These are phyloP conservation scores for Chymomyza caudatula DNA, from an alignment of 2,888 invertebrate species.

Conservation along the genomic window DNA sequence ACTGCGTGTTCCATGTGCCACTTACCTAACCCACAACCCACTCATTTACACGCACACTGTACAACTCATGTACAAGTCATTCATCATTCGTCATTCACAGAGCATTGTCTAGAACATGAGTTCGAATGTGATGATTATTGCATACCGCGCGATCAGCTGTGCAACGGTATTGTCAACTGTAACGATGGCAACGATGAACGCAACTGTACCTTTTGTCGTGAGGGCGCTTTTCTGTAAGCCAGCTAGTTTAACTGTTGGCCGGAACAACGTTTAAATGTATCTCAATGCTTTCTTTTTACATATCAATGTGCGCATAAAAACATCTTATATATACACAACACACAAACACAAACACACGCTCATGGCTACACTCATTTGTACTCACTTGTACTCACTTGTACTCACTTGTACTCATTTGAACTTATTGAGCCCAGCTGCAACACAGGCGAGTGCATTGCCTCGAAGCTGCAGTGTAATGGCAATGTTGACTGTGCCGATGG, in stretches of 20 bases:
- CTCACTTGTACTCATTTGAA: conserved; percentile 3
- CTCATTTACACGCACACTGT: conserved; percentile 7
- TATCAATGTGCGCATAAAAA: conserved; percentile 20
- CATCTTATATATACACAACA: conserved; percentile 4
- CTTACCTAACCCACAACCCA: neutral
- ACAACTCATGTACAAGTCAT: conserved; percentile 11
- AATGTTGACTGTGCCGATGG: conserved; percentile 80
- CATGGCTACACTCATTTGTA: conserved; percentile 3
- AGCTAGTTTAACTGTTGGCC: neutral
- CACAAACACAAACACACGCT: conserved; percentile 12
- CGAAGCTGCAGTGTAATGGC: conserved; percentile 81
- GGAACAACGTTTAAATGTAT: neutral
- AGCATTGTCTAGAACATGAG: conserved; percentile 77
- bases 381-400: neutral
- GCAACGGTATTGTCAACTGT: conserved; percentile 79
- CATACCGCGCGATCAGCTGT: conserved; percentile 80
- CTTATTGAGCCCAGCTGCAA: conserved; percentile 77
- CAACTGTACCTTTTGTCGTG: conserved; percentile 77
- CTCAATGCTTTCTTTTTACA: conserved; percentile 26
- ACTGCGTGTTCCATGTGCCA: neutral
- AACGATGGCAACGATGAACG: conserved; percentile 80
- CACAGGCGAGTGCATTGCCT: conserved; percentile 82
- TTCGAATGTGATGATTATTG: conserved; percentile 82
- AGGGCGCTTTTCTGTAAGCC: conserved; percentile 78
- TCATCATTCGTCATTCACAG: conserved; percentile 54